Evolutionary conservation across 2,797 vertebrate genomes (phyloP).

Genomic region (Distichodus sexfasciatus): DNA sequence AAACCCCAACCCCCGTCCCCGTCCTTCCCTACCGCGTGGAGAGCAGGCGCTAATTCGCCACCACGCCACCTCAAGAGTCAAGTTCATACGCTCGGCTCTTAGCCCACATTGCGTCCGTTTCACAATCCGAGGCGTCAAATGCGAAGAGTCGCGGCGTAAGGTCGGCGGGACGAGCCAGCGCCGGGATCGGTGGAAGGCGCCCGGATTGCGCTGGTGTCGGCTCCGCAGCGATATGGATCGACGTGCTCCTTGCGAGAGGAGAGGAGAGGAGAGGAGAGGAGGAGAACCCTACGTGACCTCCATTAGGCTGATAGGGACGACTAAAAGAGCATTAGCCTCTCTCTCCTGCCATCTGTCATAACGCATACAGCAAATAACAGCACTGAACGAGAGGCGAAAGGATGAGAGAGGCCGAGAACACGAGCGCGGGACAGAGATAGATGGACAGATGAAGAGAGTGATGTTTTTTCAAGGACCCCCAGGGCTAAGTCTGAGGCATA

Average conservation of each 20-base stretch:
- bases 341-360: slow-evolving; percentile 85
- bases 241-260: slow-evolving; percentile 81
- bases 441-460: slow-evolving; percentile 24
- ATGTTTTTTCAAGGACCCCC: slow-evolving; percentile 79
- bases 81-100: neutral
- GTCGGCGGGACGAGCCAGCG: slow-evolving; percentile 32
- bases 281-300: slow-evolving; percentile 82
- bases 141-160: neutral
- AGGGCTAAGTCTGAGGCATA: slow-evolving; percentile 59
- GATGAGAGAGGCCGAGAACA: too few species aligned
- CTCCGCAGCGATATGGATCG: slow-evolving; percentile 81
- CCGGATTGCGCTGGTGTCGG: slow-evolving; percentile 71
- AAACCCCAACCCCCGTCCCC: neutral
- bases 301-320: slow-evolving; percentile 81
- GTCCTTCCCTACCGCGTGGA: slow-evolving; percentile 3
- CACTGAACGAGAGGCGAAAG: slow-evolving; percentile 58
- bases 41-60: neutral
- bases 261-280: slow-evolving; percentile 74
- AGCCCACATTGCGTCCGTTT: slow-evolving; percentile 2
- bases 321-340: slow-evolving; percentile 79
- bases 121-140: neutral
- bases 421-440: neutral
- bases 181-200: neutral
- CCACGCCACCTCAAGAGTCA: slow-evolving; percentile 14
- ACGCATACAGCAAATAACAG: slow-evolving; percentile 82